Evolutionary conservation across 1,140 invertebrate species (phyloP).

Genomic region (Pseudomyrmex concolor): DNA sequence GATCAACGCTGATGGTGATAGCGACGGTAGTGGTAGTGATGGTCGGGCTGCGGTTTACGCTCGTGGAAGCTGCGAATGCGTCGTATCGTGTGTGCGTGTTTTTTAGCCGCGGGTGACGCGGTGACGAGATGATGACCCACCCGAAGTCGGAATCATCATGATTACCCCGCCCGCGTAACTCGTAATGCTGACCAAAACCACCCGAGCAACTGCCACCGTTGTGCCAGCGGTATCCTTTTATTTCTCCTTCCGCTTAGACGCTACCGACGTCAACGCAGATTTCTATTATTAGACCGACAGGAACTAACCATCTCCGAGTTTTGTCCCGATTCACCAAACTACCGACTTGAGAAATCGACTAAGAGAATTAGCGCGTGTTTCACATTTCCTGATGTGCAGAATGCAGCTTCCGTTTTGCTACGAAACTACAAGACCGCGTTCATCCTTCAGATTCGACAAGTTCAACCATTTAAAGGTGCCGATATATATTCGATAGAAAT

Average conservation of each 20-base stretch:
- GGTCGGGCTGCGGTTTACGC: neutral
- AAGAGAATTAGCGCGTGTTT: neutral
- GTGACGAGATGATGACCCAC: conserved; percentile 85
- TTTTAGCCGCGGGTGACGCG: conserved; percentile 83
- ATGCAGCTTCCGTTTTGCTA: neutral
- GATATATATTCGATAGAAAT: neutral
- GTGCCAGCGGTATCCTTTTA: conserved; percentile 41
- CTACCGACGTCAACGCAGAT: conserved; percentile 59
- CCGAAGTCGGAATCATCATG: conserved; percentile 83
- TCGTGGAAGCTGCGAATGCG: conserved; percentile 18
- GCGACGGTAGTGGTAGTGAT: neutral
- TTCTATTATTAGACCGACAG: conserved; percentile 70
- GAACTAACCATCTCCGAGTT: conserved; percentile 62
- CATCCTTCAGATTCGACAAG: neutral
- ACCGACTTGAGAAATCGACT: neutral
- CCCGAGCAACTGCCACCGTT: conserved; percentile 81
- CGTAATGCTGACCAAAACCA: conserved; percentile 79
- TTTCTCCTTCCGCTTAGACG: neutral
- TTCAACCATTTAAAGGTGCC: neutral
- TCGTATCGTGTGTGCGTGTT: conserved; percentile 67
- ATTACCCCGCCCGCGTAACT: conserved; percentile 83
- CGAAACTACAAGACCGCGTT: no score
- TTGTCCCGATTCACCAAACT: conserved; percentile 29
- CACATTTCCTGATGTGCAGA: neutral
- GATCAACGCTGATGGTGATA: neutral